A percentile compares a stretch with the other conserved stretches of the same genome.
phyloP scores from a whole-genome alignment of 2,797 vertebrate genomes.

The Oceanodroma leucorhoa region DNA sequence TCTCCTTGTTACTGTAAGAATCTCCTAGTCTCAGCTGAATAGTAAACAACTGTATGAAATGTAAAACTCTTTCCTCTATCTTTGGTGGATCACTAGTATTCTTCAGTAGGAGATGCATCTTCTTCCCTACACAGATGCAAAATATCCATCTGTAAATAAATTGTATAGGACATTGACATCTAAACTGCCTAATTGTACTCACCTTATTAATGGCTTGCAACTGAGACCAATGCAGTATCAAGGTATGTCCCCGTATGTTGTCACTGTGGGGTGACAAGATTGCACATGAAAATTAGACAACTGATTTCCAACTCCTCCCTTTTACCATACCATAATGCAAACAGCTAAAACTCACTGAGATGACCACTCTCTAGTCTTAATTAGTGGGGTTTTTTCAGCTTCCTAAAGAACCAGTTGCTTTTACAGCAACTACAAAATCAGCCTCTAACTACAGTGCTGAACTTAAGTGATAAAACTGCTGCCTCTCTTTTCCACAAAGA shows the following conservation, averaged over 20 bases:
- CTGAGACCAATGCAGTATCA: not conserved
- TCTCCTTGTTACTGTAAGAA: not conserved
- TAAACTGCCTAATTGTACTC: not conserved
- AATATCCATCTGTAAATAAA: not conserved
- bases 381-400: not conserved
- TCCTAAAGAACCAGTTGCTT: not conserved
- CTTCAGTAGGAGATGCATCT: not conserved
- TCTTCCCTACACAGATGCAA: not conserved
- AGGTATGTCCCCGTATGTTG: not conserved
- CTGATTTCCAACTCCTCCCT: not conserved
- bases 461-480: not conserved
- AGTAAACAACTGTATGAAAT: not conserved
- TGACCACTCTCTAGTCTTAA: not conserved
- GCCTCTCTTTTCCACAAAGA: not conserved
- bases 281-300: not conserved
- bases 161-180: not conserved
- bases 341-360: not conserved
- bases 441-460: not conserved
- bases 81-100: not conserved
- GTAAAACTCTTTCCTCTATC: not conserved
- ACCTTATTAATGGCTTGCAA: not conserved
- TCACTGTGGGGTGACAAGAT: not conserved
- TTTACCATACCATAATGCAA: not conserved
- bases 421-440: not conserved
- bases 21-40: not conserved